phyloP scores from a whole-genome alignment of 2,113 vertebrate genomes.

The Saiga tatarica region DNA sequence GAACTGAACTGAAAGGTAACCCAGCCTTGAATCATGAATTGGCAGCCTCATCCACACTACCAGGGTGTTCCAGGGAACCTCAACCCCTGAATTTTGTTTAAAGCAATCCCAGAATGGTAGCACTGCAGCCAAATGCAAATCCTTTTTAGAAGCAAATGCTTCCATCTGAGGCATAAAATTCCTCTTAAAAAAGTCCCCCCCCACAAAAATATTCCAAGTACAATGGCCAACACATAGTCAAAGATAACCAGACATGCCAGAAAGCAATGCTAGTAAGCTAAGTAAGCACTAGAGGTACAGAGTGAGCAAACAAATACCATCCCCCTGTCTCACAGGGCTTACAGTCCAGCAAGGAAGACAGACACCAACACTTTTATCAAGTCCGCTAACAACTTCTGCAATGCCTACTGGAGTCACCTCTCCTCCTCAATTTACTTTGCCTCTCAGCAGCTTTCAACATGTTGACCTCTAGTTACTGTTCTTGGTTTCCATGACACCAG shows the following conservation, averaged over 20 bases:
- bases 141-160: background rate
- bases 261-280: background rate
- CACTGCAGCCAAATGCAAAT: background rate
- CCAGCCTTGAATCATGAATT: background rate
- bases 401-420: background rate
- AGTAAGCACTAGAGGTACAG: background rate
- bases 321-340: background rate
- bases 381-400: background rate
- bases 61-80: background rate
- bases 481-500: background rate
- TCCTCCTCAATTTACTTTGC: background rate
- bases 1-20: background rate
- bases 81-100: background rate
- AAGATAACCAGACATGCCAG: slow-evolving; percentile 25
- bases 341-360: background rate
- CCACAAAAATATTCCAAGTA: background rate
- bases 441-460: background rate
- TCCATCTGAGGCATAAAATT: background rate
- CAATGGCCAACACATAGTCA: background rate
- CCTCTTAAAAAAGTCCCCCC: background rate
- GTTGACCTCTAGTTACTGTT: background rate
- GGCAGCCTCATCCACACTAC: background rate
- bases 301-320: background rate
- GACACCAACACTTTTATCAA: background rate
- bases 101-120: background rate